A percentile compares a stretch with the other conserved stretches of the same genome.
These are phyloP conservation scores for Carpatolechia fugitivella DNA, from an alignment of 2,888 invertebrate genomes.

Conservation along the genomic window DNA sequence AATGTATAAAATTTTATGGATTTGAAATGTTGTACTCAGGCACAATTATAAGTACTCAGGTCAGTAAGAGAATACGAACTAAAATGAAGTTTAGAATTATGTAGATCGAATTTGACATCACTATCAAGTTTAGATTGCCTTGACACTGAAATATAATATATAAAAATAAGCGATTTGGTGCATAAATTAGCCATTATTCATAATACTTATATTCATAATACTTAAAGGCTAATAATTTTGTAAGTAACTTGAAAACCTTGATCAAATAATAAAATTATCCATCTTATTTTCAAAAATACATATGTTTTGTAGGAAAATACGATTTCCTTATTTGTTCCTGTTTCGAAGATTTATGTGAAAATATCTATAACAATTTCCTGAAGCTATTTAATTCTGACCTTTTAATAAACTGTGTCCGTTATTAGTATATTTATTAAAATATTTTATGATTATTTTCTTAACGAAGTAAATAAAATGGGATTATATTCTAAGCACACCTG, in stretches of 20 bases:
- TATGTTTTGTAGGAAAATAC: background rate
- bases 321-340: conserved; percentile 7
- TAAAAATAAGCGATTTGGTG: conserved; percentile 23
- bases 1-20: too few species aligned
- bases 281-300: background rate
- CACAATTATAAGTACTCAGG: too few species aligned
- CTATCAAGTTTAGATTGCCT: conserved; percentile 19
- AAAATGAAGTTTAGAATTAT: too few species aligned
- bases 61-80: too few species aligned
- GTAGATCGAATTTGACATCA: conserved; percentile 15
- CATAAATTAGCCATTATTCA: conserved; percentile 27
- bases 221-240: background rate
- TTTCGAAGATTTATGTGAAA: conserved; percentile 3
- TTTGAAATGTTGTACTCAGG: too few species aligned
- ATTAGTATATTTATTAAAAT: background rate
- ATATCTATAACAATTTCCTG: background rate
- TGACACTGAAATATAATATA: conserved; percentile 34
- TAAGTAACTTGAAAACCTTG: conserved; percentile 7
- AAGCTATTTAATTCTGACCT: conserved; percentile 5
- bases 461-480: background rate
- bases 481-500: too few species aligned
- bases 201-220: too few species aligned
- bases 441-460: background rate
- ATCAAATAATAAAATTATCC: background rate
- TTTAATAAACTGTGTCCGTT: background rate